A percentile compares a stretch with the other conserved stretches of the same genome.
These are phyloP conservation scores for Hipparchia semele DNA, from an alignment of 2,888 invertebrate species.

Conservation along the genomic window DNA sequence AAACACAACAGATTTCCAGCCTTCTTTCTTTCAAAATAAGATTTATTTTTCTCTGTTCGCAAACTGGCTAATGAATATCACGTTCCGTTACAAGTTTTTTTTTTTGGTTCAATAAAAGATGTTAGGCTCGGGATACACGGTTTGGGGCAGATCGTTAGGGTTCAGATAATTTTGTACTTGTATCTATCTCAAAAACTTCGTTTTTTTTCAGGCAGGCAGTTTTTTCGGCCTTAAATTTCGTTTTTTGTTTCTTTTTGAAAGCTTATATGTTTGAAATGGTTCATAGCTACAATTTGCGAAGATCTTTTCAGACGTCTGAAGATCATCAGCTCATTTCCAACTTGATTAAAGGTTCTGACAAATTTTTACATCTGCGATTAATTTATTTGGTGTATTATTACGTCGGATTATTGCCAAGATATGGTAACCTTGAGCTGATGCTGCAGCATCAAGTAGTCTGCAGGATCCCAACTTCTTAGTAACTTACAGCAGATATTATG, in stretches of 20 bases:
- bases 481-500: no score
- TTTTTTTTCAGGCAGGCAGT: neutral
- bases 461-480: no score
- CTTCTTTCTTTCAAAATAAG: slow-evolving; percentile 3
- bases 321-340: no score
- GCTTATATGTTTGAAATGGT: neutral
- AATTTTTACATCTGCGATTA: no score
- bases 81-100: slow-evolving; percentile 29
- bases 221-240: no score
- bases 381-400: no score
- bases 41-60: slow-evolving; percentile 4
- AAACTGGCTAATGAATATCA: slow-evolving; percentile 37
- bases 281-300: no score
- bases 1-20: slow-evolving; percentile 19
- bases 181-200: neutral
- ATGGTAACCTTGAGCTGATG: no score
- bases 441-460: no score
- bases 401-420: no score
- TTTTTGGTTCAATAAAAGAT: slow-evolving; percentile 37
- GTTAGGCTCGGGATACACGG: slow-evolving; percentile 14
- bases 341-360: no score
- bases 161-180: slow-evolving; percentile 21
- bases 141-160: slow-evolving; percentile 10
- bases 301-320: no score
- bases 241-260: neutral